These are phyloP conservation scores for Forbesichthys papilliferus DNA, from an alignment of 2,113 vertebrate species.

Conservation along the genomic window DNA sequence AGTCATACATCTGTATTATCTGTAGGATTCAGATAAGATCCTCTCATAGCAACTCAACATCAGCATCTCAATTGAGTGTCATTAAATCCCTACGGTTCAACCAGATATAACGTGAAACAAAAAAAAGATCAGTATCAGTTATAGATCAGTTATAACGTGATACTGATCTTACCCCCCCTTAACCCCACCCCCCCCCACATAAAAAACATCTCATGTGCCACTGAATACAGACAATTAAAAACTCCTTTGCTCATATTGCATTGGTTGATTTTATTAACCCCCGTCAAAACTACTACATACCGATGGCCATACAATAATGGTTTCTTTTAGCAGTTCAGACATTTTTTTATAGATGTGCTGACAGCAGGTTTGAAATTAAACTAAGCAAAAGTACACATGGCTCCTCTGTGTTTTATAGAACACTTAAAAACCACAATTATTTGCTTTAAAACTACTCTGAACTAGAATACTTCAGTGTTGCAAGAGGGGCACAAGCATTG, in stretches of 20 bases:
- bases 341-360: slow-evolving; percentile 50
- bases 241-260: slow-evolving; percentile 83
- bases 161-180: too few relatives aligned
- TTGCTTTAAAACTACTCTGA: slow-evolving; percentile 57
- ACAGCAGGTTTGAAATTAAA: slow-evolving; percentile 60
- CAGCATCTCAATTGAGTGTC: too few relatives aligned
- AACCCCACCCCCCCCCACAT: not conserved
- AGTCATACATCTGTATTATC: too few relatives aligned
- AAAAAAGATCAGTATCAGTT: too few relatives aligned
- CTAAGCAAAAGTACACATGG: slow-evolving; percentile 59
- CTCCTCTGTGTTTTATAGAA: slow-evolving; percentile 71
- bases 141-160: too few relatives aligned
- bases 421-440: slow-evolving; percentile 67
- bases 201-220: not conserved
- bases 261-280: slow-evolving; percentile 82
- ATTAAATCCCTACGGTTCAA: too few relatives aligned
- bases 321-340: slow-evolving; percentile 16
- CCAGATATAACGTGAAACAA: too few relatives aligned
- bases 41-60: too few relatives aligned
- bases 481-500: slow-evolving; percentile 73
- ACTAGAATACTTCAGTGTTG: slow-evolving; percentile 65
- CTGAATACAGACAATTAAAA: slow-evolving; percentile 7
- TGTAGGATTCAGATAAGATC: too few relatives aligned
- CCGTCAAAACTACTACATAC: slow-evolving; percentile 80
- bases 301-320: slow-evolving; percentile 69